Evolutionary conservation across 2,888 invertebrate species (phyloP).

Genomic region (Muschampia plurimacula): DNA sequence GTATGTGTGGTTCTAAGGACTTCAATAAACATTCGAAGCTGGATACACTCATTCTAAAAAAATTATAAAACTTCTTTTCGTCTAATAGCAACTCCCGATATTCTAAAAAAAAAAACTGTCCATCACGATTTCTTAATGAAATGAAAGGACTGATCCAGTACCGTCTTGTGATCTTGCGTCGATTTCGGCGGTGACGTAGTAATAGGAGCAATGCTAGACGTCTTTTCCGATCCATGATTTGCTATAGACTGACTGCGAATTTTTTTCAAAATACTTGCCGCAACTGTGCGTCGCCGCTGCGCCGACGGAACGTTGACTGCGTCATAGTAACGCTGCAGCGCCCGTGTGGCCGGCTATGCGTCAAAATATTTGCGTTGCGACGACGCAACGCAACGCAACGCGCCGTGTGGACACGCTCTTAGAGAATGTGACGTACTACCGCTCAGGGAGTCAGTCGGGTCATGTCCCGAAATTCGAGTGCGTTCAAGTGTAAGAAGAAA

Average conservation of each 20-base stretch:
- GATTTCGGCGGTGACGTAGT: conserved; percentile 50
- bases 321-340: conserved; percentile 33
- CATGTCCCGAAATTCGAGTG: too few relatives aligned
- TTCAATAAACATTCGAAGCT: conserved; percentile 49
- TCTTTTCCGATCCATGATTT: not conserved
- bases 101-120: conserved; percentile 46
- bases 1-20: conserved; percentile 51
- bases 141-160: conserved; percentile 44
- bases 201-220: conserved; percentile 47
- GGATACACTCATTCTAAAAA: conserved; percentile 47
- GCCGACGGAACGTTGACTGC: conserved; percentile 11
- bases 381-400: conserved; percentile 42
- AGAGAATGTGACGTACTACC: too few relatives aligned
- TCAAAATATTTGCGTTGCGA: conserved; percentile 46
- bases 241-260: conserved; percentile 12
- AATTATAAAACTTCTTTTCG: conserved; percentile 48
- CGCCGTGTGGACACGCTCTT: conserved; percentile 24
- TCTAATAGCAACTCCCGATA: conserved; percentile 48
- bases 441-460: too few relatives aligned
- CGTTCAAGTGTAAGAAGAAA: too few relatives aligned
- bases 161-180: conserved; percentile 41
- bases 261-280: conserved; percentile 16
- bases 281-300: conserved; percentile 27
- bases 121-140: conserved; percentile 46
- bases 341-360: conserved; percentile 46